Evolutionary conservation across 2,113 vertebrate species (phyloP), one percentile per base, ranked within the genome.

Genomic region (Leuciscus idus): DNA sequence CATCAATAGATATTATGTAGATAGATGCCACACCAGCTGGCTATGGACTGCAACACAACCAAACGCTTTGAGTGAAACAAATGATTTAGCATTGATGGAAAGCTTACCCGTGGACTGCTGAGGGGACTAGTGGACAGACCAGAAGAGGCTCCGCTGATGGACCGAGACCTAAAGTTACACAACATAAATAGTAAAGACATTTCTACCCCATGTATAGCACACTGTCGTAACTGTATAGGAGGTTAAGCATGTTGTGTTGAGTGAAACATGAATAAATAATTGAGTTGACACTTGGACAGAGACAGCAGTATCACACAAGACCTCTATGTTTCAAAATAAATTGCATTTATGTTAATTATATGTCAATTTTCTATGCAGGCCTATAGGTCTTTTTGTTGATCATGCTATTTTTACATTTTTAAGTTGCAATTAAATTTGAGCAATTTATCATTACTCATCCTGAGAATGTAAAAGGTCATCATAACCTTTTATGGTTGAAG

Each of bases 51-150:
- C 33, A 28, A 73, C 30, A 64, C 17, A 76, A 52, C 52, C 26
- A 15, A 8, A 48, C 30, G 52, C 30, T 72, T 12, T 83, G 87
- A 92, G 91, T 91, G 89, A 75, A 87, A 87, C 23, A n/a, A n/a
- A 12, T 52, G 77, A 62, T n/a, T 81, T 26, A 73, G 75, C 59
- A 64, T 6, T 91, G 95, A 96, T 93, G 36, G 12, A 81, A 72
- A 86, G 95, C 98, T 98, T 94, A 99, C 98, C 98, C 98, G 95
- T 86, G 98, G 98, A 93, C 98, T 99, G 96, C 97, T 99, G 93
- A 99, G 97, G 2, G 98, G 98, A 91, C 98, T 99, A 91, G 97
- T 98, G 93, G 98, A 99, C 86, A 99, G 95, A 89, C 97, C 96
- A 15, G 98, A 99, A 1, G 98, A 99, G 0, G 98, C 98, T 30